phyloP scores from a whole-genome alignment of 2,113 vertebrate genomes.

The Climacteris rufus region DNA sequence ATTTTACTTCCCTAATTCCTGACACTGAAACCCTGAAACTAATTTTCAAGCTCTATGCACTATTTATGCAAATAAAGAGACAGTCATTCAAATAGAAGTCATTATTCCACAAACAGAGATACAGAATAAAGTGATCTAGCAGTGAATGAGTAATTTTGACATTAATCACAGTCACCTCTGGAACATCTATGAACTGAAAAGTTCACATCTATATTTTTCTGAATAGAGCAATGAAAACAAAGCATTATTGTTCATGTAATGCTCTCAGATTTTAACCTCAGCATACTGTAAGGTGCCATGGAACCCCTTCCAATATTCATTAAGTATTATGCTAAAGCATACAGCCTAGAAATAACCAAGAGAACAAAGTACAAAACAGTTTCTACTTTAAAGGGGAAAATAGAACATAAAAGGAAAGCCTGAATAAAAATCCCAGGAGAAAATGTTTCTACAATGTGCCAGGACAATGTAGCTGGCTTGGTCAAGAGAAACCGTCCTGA shows the following conservation, averaged over 20 bases:
- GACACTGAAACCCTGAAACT: constrained; percentile 38
- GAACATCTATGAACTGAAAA: neutral
- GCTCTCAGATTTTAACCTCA: neutral
- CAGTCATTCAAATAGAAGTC: constrained; percentile 19
- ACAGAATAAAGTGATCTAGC: constrained; percentile 20
- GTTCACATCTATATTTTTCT: neutral
- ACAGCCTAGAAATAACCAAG: neutral
- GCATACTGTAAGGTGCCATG: neutral
- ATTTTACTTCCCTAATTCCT: constrained; percentile 32
- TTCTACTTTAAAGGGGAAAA: neutral
- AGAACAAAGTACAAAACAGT: neutral
- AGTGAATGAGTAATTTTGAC: constrained; percentile 35
- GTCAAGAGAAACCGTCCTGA: neutral
- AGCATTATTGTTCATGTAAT: neutral
- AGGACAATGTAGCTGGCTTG: neutral
- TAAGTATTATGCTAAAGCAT: neutral
- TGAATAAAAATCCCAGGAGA: neutral
- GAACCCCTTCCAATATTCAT: neutral
- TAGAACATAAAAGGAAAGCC: neutral
- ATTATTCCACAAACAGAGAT: constrained; percentile 18
- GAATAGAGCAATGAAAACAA: neutral
- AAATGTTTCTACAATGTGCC: neutral
- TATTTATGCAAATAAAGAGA: constrained; percentile 52
- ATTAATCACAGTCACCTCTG: neutral
- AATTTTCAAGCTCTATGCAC: constrained; percentile 30